Conservation (phyloP, 2,797 vertebrate species). For the Hippocampus kuda region DNA sequence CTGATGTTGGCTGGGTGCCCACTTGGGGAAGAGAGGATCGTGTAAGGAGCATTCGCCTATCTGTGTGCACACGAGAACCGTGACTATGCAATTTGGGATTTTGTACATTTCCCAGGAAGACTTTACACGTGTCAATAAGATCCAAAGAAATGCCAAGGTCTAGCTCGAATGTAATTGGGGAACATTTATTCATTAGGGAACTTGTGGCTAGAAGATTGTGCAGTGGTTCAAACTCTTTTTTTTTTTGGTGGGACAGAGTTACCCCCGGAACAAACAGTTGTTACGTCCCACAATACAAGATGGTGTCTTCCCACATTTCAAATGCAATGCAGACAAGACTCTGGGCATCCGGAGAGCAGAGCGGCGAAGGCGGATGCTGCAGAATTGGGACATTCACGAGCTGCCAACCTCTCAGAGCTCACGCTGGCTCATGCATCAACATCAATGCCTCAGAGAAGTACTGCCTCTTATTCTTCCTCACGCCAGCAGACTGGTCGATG, state of each 20-base stretch:
- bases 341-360: slow-evolving; percentile 29
- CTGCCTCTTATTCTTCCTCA: slow-evolving; percentile 34
- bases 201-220: not conserved
- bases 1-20: slow-evolving; percentile 46
- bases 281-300: slow-evolving; percentile 10
- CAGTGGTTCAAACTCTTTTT: not conserved
- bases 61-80: slow-evolving; percentile 9
- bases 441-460: slow-evolving; percentile 54
- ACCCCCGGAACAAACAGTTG: not conserved
- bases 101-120: not conserved
- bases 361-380: slow-evolving; percentile 29
- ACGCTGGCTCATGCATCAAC: slow-evolving; percentile 28
- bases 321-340: slow-evolving; percentile 29
- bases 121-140: not conserved
- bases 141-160: not conserved
- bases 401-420: slow-evolving; percentile 51
- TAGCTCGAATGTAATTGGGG: not conserved
- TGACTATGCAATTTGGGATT: not conserved
- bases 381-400: slow-evolving; percentile 50
- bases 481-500: not conserved
- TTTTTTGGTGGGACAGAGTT: too few relatives aligned
- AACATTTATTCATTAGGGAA: not conserved
- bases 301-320: slow-evolving; percentile 22
- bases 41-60: slow-evolving; percentile 33
- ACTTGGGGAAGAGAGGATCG: slow-evolving; percentile 22